phyloP scores from a whole-genome alignment of 2,113 vertebrate species.

The Corythoichthys intestinalis region DNA sequence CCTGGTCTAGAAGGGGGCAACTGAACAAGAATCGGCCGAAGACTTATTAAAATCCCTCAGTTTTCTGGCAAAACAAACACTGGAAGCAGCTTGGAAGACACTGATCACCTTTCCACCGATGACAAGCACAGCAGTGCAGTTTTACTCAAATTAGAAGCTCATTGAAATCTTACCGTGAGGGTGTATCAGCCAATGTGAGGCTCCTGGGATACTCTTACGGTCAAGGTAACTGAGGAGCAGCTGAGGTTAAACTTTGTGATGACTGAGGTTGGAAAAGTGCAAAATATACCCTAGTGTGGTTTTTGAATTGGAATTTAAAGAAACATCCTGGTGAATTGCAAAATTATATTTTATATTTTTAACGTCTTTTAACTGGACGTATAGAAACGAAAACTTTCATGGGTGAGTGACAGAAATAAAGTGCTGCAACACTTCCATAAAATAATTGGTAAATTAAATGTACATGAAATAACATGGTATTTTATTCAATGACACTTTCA shows the following conservation, averaged over 20 bases:
- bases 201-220: constrained; percentile 17
- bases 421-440: no score
- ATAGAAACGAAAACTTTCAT: no score
- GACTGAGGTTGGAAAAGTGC: constrained; percentile 23
- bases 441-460: no score
- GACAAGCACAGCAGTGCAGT: background rate
- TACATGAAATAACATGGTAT: no score
- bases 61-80: background rate
- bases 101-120: background rate
- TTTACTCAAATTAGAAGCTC: constrained; percentile 7
- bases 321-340: no score
- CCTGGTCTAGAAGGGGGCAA: background rate
- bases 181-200: background rate
- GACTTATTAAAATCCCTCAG: background rate
- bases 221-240: constrained; percentile 35
- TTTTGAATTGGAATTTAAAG: background rate
- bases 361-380: no score
- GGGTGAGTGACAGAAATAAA: no score
- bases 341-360: no score
- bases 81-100: background rate
- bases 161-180: constrained; percentile 21
- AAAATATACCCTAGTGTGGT: background rate
- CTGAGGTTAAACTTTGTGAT: constrained; percentile 42
- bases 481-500: no score
- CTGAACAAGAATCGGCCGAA: constrained; percentile 2